A percentile compares a stretch with the other conserved stretches of the same genome.
Conservation (phyloP, 2,797 vertebrate species). For the Gymnodraco acuticeps region DNA sequence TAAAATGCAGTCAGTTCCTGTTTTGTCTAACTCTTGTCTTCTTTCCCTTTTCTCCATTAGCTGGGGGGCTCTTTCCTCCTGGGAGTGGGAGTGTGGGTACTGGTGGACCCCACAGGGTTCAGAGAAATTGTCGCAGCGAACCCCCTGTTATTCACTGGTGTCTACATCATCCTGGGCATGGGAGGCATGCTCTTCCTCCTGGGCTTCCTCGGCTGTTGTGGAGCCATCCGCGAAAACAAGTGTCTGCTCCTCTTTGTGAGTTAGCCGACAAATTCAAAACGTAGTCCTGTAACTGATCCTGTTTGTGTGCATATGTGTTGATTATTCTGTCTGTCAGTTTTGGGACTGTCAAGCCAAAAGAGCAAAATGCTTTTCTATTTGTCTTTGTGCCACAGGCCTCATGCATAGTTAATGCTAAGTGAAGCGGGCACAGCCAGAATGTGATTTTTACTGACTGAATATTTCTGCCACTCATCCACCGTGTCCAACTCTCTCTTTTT, state of each 20-base stretch:
- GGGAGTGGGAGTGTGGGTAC: slow-evolving; percentile 94
- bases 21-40: slow-evolving; percentile 45
- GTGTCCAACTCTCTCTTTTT: slow-evolving; percentile 11
- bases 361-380: slow-evolving; percentile 54
- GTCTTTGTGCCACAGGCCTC: slow-evolving; percentile 37
- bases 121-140: slow-evolving; percentile 95
- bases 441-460: slow-evolving; percentile 54
- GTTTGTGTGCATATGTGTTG: slow-evolving; percentile 44
- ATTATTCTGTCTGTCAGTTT: slow-evolving; percentile 52
- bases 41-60: slow-evolving; percentile 74
- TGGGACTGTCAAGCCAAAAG: slow-evolving; percentile 32
- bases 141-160: slow-evolving; percentile 93
- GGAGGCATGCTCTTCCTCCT: slow-evolving; percentile 95
- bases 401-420: slow-evolving; percentile 74
- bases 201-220: slow-evolving; percentile 96
- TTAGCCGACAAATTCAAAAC: slow-evolving; percentile 59
- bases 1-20: slow-evolving; percentile 26
- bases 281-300: slow-evolving; percentile 41
- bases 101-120: slow-evolving; percentile 95
- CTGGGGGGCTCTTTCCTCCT: slow-evolving; percentile 94
- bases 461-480: slow-evolving; percentile 43
- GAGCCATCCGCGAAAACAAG: slow-evolving; percentile 96
- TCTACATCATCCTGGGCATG: slow-evolving; percentile 95
- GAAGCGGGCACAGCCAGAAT: slow-evolving; percentile 47
- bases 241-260: slow-evolving; percentile 96